phyloP scores from a whole-genome alignment of 2,888 invertebrate genomes.

The Rotaria sp. region DNA sequence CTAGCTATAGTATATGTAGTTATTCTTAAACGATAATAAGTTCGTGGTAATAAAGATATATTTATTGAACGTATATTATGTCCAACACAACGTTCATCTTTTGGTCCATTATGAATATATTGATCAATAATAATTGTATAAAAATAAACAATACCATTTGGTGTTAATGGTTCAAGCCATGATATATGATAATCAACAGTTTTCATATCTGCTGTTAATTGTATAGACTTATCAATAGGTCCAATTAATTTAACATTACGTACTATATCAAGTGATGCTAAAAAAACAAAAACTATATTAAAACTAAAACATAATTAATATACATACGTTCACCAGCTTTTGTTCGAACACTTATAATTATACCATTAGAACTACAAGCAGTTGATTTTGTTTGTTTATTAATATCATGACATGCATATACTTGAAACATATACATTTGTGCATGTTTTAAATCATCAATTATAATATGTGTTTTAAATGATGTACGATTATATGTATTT shows the following conservation, averaged over 20 bases:
- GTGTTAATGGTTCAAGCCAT: background rate
- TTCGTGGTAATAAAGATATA: background rate
- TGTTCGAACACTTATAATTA: background rate
- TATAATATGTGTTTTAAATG: background rate
- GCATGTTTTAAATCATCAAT: conserved; percentile 6
- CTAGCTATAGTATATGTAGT: background rate
- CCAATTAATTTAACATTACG: background rate
- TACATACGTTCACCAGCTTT: conserved; percentile 17
- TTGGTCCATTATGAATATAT: background rate
- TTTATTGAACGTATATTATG: background rate
- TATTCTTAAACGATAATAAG: background rate
- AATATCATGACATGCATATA: background rate
- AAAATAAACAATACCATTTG: conserved; percentile 20
- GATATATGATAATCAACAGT: background rate
- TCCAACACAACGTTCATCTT: conserved; percentile 13
- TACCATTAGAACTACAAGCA: background rate
- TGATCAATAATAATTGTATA: background rate
- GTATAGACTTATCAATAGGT: background rate
- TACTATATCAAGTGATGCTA: conserved; percentile 2
- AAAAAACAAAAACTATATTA: background rate
- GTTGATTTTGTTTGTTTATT: background rate
- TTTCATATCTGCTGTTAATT: background rate
- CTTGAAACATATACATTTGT: conserved; percentile 30
- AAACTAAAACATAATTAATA: background rate
- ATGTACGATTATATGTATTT: background rate